Percentiles rank a stretch among this genome's conserved stretches.
phyloP scores from a whole-genome alignment of 2,888 invertebrate genomes.

The Rhamphomyia laevipes region DNA sequence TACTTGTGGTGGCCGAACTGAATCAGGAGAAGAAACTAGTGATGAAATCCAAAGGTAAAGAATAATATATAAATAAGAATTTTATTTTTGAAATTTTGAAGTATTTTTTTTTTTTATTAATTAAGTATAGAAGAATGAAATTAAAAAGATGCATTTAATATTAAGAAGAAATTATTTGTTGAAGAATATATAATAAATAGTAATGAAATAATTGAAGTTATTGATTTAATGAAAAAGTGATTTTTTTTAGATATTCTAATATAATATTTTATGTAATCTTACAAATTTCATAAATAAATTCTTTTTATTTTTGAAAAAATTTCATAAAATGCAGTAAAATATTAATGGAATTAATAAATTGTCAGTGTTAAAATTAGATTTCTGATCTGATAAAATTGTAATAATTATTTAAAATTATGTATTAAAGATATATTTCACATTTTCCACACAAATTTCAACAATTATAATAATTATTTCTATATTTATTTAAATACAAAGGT shows the following conservation, averaged over 20 bases:
- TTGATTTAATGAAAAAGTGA: neutral
- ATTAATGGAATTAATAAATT: neutral
- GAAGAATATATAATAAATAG: too few species aligned
- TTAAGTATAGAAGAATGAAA: too few species aligned
- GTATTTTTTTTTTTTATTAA: neutral
- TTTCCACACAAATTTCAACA: neutral
- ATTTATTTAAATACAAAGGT: constrained; percentile 40
- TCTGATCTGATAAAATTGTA: too few species aligned
- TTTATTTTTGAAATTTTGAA: too few species aligned
- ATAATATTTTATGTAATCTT: too few species aligned
- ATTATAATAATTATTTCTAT: neutral
- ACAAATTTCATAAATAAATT: too few species aligned
- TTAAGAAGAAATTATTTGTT: too few species aligned
- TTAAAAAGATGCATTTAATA: too few species aligned
- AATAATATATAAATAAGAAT: neutral
- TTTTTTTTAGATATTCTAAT: neutral
- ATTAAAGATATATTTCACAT: neutral
- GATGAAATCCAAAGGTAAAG: constrained; percentile 35
- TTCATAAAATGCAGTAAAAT: too few species aligned
- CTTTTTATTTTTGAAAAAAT: too few species aligned
- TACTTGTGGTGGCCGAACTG: constrained; percentile 8
- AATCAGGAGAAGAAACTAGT: constrained; percentile 29
- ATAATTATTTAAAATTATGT: neutral
- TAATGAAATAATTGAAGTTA: neutral
- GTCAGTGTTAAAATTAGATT: neutral